Evolutionary conservation across 2,888 invertebrate species (phyloP), one percentile per base, ranked within the genome.

Genomic region (Cataglyphis altisquamis): DNA sequence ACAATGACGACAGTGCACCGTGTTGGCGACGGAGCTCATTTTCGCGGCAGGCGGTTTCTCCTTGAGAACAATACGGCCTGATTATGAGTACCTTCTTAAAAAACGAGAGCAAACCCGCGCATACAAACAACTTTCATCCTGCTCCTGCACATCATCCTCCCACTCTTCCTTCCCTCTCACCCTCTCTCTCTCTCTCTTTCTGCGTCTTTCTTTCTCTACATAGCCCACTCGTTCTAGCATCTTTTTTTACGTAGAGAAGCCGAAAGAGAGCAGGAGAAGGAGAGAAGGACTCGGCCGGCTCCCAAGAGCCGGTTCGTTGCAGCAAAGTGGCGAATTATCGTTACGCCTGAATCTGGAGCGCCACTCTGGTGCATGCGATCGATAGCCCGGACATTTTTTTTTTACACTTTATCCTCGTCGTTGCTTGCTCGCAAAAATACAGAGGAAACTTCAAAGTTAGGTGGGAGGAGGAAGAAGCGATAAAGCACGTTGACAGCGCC

Each of bases 51-150:
- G 90, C 67, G 84, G 87, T 83, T 88, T 88, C 90, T 90, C 84
- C 89, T 89, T 84, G 84, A 83, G 88, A 90, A 90, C 90, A 90
- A 90, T 90, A 87, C 89, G 67, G 87, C 29, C 84, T 90, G 90
- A 90, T 90, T 90, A 86, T 67, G 90, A 86, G 67, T 89, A 70
- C 84, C 85, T 89, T 63, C 85, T 90, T 88, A 84, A 90, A 90
- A 90, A 87, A 89, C 67, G 68, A 70, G 83, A 85, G 74, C 80
- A 77, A 84, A 62, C 75, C 72, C 84, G 84, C 60, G 78, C 41
- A 68, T 83, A 84, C 84, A 89, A 89, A 89, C 87, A 89, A 89
- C 83, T 84, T 67, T 67, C 64, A 48, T 52, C 29, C 36, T n/a
- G 29, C 39, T 52, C 39, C 63, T 60, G 21, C 70, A 72, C 41